Evolutionary conservation across 2,888 invertebrate genomes (phyloP), one percentile per base, ranked within the genome.

Genomic region (Plagodis pulveraria): DNA sequence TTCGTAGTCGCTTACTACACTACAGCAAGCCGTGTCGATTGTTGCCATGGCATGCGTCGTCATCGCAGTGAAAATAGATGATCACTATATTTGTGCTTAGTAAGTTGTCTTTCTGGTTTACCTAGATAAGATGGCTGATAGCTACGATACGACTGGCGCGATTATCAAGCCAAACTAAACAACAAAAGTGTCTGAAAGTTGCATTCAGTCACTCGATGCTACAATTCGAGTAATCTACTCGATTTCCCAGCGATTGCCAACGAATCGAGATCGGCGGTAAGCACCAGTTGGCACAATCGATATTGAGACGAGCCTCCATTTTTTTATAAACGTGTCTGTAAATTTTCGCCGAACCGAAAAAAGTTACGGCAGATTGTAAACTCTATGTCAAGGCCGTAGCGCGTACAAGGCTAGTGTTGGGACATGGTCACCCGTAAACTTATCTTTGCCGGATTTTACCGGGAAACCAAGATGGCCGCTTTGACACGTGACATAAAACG

Each of bases 261-360:
- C 78, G 80, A 86, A 87, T 89, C 82, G 81, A 85, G 89, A 89
- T 86, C 84, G 80, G 91, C 67, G 92, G 83, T 81, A 86, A 90
- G 91, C 91, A 90, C 92, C 79, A 86, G 87, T 85, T 91, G 92
- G 91, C 83, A 92, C 92, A 91, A 91, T 92, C 92, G 84, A 91
- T 91, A 89, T 69, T 60, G 75, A 83, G 82, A 84, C 83, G 78
- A 81, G 74, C 74, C 78, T 78, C 83, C 80, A 77, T 77, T 81
- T 87, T 22, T 89, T 90, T 88, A 81, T 81, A 76, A 73, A 73
- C 70, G 71, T 66, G 66, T 67, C 63, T 64, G 58, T 69, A 65
- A 76, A 72, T 74, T 72, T 75, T 76, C 70, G 72, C 70, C 60
- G 58, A 58, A 66, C 52, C 56, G 70, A 76, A 70, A 58, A 66